phyloP scores from a whole-genome alignment of 2,888 invertebrate species.

The Corbicula japonica region DNA sequence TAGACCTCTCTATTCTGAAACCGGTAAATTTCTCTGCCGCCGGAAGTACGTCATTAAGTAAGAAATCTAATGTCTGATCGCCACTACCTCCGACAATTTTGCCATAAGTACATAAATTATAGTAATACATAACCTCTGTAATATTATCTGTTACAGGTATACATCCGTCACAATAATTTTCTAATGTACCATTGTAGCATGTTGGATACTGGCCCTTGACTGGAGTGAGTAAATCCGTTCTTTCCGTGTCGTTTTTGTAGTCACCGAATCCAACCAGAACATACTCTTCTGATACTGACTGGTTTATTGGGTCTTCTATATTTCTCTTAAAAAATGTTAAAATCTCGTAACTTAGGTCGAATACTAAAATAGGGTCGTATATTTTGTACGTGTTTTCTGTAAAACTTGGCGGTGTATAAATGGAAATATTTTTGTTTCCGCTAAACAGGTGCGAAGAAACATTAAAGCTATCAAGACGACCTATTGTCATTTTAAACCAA shows the following conservation, averaged over 20 bases:
- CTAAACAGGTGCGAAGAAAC: conserved; percentile 22
- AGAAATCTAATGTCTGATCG: conserved; percentile 36
- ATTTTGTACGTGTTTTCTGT: conserved; percentile 40
- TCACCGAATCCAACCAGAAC: conserved; percentile 34
- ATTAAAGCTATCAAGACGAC: background rate
- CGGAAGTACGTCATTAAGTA: conserved; percentile 20
- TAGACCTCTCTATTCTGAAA: conserved; percentile 11
- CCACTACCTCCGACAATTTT: conserved; percentile 29
- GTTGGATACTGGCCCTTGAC: background rate
- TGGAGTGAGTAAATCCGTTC: conserved; percentile 17
- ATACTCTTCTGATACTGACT: conserved; percentile 15
- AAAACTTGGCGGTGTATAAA: conserved; percentile 49
- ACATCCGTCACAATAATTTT: conserved; percentile 12
- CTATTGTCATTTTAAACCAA: conserved; percentile 26
- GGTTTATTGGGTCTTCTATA: background rate
- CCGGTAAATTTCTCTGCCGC: background rate
- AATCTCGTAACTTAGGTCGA: conserved; percentile 11
- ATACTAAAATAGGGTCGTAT: conserved; percentile 24
- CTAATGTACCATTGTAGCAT: conserved; percentile 28
- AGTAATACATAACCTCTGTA: background rate
- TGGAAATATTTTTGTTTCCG: background rate
- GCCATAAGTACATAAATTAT: conserved; percentile 22
- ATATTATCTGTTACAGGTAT: conserved; percentile 5
- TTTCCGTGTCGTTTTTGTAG: background rate
- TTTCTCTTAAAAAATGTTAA: background rate